phyloP scores from a whole-genome alignment of 2,888 invertebrate species.

The Phengaris arion region DNA sequence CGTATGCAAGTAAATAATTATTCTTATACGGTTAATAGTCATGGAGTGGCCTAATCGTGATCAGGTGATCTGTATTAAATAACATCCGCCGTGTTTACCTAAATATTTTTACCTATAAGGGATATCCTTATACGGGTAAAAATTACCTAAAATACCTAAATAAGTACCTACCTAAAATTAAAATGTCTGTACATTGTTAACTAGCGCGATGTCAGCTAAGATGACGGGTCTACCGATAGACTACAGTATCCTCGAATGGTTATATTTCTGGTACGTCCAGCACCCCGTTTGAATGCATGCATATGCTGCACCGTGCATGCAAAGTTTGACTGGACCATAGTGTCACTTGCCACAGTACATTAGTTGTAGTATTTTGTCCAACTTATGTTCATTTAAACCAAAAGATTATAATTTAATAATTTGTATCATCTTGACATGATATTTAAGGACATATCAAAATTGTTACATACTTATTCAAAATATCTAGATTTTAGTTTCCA shows the following conservation, averaged over 20 bases:
- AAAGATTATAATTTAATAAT: neutral
- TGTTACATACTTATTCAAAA: no score
- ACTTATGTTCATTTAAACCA: neutral
- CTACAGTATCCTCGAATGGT: conserved; percentile 63
- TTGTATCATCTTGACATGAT: neutral
- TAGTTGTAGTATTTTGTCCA: neutral
- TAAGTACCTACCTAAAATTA: neutral
- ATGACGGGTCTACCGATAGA: conserved; percentile 69
- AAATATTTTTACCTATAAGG: no score
- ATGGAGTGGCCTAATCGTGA: no score
- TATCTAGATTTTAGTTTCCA: no score
- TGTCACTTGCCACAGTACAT: neutral
- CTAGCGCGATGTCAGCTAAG: conserved; percentile 63
- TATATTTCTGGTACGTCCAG: conserved; percentile 68
- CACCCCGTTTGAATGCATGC: conserved; percentile 25
- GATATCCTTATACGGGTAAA: neutral
- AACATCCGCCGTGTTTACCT: no score
- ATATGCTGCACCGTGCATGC: conserved; percentile 22
- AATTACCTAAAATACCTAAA: no score
- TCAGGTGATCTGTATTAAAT: no score
- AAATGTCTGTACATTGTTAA: conserved; percentile 42
- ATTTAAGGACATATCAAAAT: no score
- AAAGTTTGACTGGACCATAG: neutral
- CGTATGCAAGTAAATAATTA: no score
- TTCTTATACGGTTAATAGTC: no score